Evolutionary conservation across 2,888 invertebrate genomes (phyloP), one percentile per base, ranked within the genome.

Genomic region (Pseudoips prasinana): DNA sequence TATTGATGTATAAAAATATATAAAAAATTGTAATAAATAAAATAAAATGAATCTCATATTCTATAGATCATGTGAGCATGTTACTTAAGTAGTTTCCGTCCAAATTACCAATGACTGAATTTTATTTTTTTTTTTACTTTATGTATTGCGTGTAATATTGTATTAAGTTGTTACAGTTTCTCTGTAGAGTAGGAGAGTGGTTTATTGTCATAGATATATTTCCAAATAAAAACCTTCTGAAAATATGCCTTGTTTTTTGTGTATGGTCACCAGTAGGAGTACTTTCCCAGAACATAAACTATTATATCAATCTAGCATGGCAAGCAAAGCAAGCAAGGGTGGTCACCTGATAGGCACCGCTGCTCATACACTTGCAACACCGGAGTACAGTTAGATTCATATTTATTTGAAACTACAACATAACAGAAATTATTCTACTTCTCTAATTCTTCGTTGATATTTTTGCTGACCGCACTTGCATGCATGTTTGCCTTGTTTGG

Each of bases 41-140:
- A 39, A 39, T 41, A 37, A 46, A 61, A 60, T 46, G 68, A 80
- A 76, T 76, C 67, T 81, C 75, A 63, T 64, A 52, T 41, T 30
- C 46, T 53, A n/a, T n/a, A 58, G 17, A 10, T 30, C 40, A 47
- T 62, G 53, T 71, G 63, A 73, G 69, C 68, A 65, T 50, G 73
- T 78, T 83, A 86, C 86, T 84, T 87, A 85, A 71, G 71, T 86
- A 85, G 78, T 83, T 76, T 87, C 87, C 87, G 87, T 87, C 87
- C 87, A 87, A 86, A 74, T 83, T 75, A 80, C 73, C 71, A 82
- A 81, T 81, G 83, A 85, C 86, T 85, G 84, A 84, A 70, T 72
- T 74, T 76, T 66, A 65, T 66, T 71, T 72, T 74, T 76, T 66
- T 66, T 66, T 71, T 47, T 64, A 60, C 52, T 62, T 74, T 77